Base-by-base conservation (phyloP, 1,140 invertebrate genomes). In the Bombus fervidus region DNA sequence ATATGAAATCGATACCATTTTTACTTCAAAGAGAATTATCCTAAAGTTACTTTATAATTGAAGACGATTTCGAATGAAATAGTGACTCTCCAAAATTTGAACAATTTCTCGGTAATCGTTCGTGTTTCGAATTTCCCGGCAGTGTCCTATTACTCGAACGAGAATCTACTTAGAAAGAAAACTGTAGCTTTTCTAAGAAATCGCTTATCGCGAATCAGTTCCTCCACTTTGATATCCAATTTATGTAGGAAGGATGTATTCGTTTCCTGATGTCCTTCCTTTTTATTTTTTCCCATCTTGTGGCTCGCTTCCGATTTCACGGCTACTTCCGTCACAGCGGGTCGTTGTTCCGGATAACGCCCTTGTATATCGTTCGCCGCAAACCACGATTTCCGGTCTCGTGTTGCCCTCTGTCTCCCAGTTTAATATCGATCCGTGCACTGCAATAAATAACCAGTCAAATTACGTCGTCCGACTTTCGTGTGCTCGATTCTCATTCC, bases 321-420 rank as follows among this genome's bases (percentile, higher is more conserved):
- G 6, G n/a, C 3, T n/a, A 79, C 82, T 78, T 78, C 82, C 82
- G 75, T 37, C 64, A 43, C 12, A 41, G n/a, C 22, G 10, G 43
- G n/a, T 43, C 68, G 34, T 43, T 59, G 39, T 73, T 85, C 71
- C 77, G 69, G 69, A 64, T 31, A 80, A 80, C 41, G 12, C n/a
- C 28, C 39, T 12, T 53, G 75, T 62, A 53, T 31, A 80, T 80
- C 77, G 53, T 86, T 66, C 64, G 31, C 69, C 75, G 81, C 68
- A 85, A 81, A 73, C 77, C 82, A 47, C 82, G 66, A 57, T 43
- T 86, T 77, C 85, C 69, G 86, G 74, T 73, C 64, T 74, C 62
- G 25, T 5, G n/a, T 83, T 64, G 28, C 68, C 37, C 74, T n/a
- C 53, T 62, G 34, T 74, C 69, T 28, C 84, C 15, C 73, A 68